Conservation (phyloP, 2,113 vertebrate species). For the Porphyrio hochstetteri region DNA sequence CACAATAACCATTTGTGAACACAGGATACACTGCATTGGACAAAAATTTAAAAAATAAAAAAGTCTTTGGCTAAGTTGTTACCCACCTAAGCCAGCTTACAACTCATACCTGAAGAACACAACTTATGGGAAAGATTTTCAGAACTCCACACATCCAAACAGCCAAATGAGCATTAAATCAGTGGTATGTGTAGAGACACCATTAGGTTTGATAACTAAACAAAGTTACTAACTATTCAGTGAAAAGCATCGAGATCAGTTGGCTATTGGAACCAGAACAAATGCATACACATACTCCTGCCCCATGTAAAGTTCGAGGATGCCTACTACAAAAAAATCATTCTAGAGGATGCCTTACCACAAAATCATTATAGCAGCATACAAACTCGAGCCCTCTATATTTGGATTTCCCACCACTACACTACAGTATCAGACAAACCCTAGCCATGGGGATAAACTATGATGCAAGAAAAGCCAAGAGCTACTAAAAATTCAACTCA, state of each 20-base stretch:
- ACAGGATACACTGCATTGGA: fast-evolving
- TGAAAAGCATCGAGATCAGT: background rate
- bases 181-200: background rate
- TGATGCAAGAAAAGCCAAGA: background rate
- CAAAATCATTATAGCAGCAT: background rate
- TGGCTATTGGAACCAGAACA: background rate
- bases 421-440: background rate
- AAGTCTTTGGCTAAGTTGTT: background rate
- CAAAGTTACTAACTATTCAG: background rate
- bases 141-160: background rate
- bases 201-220: background rate
- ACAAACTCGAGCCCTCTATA: background rate
- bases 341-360: no score
- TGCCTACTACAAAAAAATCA: background rate
- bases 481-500: background rate
- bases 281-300: background rate
- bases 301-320: background rate
- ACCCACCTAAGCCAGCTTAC: background rate
- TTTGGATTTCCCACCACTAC: background rate
- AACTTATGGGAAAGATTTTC: background rate
- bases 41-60: background rate
- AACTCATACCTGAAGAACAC: background rate
- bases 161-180: background rate
- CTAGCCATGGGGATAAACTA: background rate
- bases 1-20: background rate